Evolutionary conservation across 2,888 invertebrate species (phyloP).

Genomic region (Amaurobius ferox): DNA sequence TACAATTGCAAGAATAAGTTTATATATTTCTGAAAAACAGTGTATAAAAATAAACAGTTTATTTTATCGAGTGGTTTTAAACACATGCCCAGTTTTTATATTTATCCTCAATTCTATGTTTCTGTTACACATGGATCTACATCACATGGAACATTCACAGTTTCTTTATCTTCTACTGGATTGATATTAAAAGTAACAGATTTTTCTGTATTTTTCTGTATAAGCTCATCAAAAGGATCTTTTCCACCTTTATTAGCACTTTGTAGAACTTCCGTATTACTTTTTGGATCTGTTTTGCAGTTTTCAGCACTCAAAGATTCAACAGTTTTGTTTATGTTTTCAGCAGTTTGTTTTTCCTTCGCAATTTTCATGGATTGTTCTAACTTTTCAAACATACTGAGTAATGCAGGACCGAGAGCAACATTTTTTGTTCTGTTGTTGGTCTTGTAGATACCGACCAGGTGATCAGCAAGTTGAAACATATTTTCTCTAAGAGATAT

Average conservation of each 20-base stretch:
- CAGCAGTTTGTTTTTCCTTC: neutral
- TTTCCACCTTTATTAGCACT: neutral
- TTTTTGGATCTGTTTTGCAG: neutral
- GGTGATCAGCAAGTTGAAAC: constrained; percentile 94
- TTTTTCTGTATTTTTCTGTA: neutral
- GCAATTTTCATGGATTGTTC: neutral
- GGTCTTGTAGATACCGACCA: constrained; percentile 97
- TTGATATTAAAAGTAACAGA: neutral
- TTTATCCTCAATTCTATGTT: too few species aligned
- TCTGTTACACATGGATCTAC: too few species aligned
- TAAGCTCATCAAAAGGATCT: neutral
- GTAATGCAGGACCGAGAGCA: constrained; percentile 80
- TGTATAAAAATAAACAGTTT: too few species aligned
- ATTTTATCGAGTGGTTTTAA: too few species aligned
- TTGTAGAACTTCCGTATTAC: neutral
- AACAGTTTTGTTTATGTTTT: neutral
- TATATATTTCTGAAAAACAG: too few species aligned
- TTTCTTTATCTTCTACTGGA: neutral
- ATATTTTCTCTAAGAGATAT: constrained; percentile 97
- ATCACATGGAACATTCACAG: neutral
- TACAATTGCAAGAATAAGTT: too few species aligned
- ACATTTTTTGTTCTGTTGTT: constrained; percentile 90
- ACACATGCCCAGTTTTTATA: too few species aligned
- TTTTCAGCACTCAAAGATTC: neutral
- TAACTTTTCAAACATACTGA: constrained; percentile 8